Evolutionary conservation across 2,797 vertebrate genomes (phyloP), one percentile per base, ranked within the genome.

Genomic region (Poeciliopsis presidionis): DNA sequence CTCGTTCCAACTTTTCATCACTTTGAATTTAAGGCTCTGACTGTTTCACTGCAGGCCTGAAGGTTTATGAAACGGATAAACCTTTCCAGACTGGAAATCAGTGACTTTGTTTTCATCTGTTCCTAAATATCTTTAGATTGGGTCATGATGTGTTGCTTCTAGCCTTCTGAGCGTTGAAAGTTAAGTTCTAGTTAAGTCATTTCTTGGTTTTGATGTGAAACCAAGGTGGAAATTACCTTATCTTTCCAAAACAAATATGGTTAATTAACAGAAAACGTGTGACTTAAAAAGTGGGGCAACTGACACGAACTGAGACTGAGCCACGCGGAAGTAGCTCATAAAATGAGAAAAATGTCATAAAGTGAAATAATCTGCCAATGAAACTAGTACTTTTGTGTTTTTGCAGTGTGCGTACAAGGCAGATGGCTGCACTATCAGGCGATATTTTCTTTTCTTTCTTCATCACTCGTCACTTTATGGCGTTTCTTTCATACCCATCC

Each of bases 381-480:
- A 49, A 49, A 49, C 47, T 49, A 20, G 47, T 49, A 49, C 20
- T 49, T 49, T 51, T 7, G 49, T 3, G 49, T 51, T 51, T 51
- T 51, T 51, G 5, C 49, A 1, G 53, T n/a, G 11, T n/a, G 2
- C 69, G 36, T 13, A 7, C 12, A 25, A 25, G 74, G 67, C 41
- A 71, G 71, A 20, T 7, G 69, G 39, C 67, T 33, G 1, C 7
- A 20, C 8, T 45, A 59, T 59, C 57, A 14, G 36, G 70, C 30
- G 41, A 43, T 45, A 41, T 33, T 76, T 59, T 69, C 49, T 70
- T 76, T 46, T 43, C 57, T 43, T 53, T 14, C 39, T 46, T n/a
- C 47, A 49, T 80, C 75, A 2, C 77, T 71, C 61, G 22, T 73
- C 74, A 59, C 43, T 75, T 65, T 25, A 3, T 65, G 61, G 43